Percentiles rank a stretch among this genome's conserved stretches.
Conservation (phyloP, 1,140 invertebrate species). For the Coptotermes formosanus region DNA sequence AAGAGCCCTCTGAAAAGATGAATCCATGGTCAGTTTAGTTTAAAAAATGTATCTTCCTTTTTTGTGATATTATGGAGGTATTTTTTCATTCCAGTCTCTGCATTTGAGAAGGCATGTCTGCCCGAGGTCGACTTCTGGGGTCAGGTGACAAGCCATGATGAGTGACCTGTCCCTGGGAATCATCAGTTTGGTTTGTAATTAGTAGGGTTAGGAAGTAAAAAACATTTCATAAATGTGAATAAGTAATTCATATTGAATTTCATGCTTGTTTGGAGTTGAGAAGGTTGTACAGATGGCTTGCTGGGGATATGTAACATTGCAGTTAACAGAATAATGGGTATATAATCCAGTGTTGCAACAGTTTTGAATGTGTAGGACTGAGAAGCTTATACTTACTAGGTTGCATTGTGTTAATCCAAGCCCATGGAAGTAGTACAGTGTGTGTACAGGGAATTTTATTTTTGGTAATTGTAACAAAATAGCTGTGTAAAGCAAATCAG, state of each 20-base stretch:
- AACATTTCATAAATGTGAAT: not conserved
- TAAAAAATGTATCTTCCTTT: constrained; percentile 28
- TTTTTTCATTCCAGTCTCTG: constrained; percentile 51
- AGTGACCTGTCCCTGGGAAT: constrained; percentile 22
- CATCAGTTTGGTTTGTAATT: constrained; percentile 33
- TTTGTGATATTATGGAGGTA: constrained; percentile 44
- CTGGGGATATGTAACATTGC: not conserved
- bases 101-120: constrained; percentile 46
- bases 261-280: not conserved
- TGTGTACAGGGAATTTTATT: too few relatives aligned
- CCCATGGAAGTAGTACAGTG: too few relatives aligned
- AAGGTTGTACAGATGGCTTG: not conserved
- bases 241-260: not conserved
- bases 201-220: not conserved
- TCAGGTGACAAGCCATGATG: constrained; percentile 27
- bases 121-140: constrained; percentile 13
- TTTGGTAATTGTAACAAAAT: too few relatives aligned
- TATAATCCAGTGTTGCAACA: not conserved
- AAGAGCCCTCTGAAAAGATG: constrained; percentile 43
- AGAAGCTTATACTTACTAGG: too few relatives aligned
- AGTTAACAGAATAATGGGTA: not conserved
- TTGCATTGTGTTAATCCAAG: too few relatives aligned
- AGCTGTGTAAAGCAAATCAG: too few relatives aligned
- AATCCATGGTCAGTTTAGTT: constrained; percentile 32
- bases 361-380: too few relatives aligned